A percentile compares a stretch with the other conserved stretches of the same genome.
Evolutionary conservation across 2,113 vertebrate species (phyloP).

Genomic region (Macaca mulatta): DNA sequence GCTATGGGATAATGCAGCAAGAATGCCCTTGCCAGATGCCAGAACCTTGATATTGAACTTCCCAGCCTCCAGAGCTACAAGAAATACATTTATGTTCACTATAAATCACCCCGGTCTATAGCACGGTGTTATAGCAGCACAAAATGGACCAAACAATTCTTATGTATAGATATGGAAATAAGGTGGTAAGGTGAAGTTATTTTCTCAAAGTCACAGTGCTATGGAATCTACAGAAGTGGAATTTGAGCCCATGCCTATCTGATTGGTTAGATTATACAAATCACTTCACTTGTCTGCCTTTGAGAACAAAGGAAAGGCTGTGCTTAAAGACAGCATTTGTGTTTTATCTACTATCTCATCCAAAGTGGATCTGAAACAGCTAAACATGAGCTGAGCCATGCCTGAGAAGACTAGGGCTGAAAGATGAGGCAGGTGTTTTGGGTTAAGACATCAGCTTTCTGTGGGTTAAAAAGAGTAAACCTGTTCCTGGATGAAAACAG

Average conservation of each 20-base stretch:
- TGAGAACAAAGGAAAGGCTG: background rate
- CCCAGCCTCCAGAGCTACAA: too few species aligned
- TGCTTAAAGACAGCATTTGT: background rate
- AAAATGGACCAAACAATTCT: background rate
- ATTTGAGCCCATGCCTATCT: background rate
- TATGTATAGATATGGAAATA: background rate
- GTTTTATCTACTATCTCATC: background rate
- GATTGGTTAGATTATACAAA: background rate
- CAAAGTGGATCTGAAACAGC: background rate
- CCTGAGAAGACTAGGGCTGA: background rate
- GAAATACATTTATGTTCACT: too few species aligned
- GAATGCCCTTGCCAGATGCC: too few species aligned
- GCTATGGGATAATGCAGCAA: too few species aligned
- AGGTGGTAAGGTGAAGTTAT: background rate
- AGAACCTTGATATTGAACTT: too few species aligned
- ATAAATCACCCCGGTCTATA: too few species aligned
- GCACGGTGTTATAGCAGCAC: too few species aligned
- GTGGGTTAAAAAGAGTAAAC: background rate
- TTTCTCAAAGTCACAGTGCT: background rate
- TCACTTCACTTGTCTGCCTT: background rate
- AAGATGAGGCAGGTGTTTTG: background rate
- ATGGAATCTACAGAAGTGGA: background rate
- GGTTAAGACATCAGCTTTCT: background rate
- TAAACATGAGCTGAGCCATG: background rate
- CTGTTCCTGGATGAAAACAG: background rate